Evolutionary conservation across 2,113 vertebrate species (phyloP).

Genomic region (Eulacestoma nigropectus): DNA sequence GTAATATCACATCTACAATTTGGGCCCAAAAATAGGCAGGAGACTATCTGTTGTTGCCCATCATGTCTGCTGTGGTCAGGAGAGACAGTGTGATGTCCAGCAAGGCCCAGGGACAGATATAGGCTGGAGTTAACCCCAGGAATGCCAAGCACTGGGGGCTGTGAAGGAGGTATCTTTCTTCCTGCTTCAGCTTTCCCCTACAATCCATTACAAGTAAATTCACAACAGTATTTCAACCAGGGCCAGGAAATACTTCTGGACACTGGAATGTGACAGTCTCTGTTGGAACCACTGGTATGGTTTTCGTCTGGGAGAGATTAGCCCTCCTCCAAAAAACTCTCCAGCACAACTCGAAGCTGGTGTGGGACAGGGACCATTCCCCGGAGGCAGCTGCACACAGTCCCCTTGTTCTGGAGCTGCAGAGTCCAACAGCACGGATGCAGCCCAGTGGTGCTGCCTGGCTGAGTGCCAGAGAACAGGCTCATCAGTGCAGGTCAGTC

Average conservation of each 20-base stretch:
- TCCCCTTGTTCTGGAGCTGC: background rate
- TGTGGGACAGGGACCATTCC: background rate
- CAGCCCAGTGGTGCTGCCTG: background rate
- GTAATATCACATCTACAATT: background rate
- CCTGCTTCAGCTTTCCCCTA: background rate
- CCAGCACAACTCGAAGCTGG: accelerated
- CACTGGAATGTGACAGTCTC: background rate
- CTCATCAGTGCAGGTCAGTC: background rate
- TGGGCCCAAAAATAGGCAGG: background rate
- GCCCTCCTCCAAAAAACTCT: background rate
- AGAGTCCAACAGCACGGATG: background rate
- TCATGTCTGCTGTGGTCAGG: background rate
- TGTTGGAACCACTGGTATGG: background rate
- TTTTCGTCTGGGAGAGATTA: background rate
- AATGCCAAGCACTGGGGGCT: background rate
- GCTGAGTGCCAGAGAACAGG: background rate
- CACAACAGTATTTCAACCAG: background rate
- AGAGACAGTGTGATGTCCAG: background rate
- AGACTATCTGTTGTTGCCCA: background rate
- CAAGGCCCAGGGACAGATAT: background rate
- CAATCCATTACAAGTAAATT: background rate
- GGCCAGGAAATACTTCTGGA: background rate
- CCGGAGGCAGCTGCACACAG: background rate
- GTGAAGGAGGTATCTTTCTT: background rate
- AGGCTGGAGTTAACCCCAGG: background rate